Conservation (phyloP, 2,797 vertebrate genomes). For the Cryptoblepharus egeriae region DNA sequence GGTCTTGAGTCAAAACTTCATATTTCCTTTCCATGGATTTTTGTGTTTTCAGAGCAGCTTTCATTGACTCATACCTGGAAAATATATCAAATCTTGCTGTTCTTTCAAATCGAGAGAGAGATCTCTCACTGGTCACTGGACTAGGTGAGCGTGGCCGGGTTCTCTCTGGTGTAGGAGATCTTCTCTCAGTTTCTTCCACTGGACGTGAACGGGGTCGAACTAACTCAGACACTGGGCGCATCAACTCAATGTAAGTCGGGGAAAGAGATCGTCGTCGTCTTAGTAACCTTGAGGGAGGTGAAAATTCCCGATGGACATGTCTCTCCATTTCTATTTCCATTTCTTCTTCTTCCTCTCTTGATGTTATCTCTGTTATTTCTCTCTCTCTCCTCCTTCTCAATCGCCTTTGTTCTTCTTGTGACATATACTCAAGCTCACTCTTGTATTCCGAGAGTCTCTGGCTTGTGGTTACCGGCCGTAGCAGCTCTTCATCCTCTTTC, state of each 20-base stretch:
- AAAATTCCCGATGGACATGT: slow-evolving; percentile 77
- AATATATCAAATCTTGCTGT: slow-evolving; percentile 91
- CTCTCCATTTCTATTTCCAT: slow-evolving; percentile 87
- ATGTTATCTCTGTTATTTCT: slow-evolving; percentile 78
- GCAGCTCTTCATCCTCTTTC: slow-evolving; percentile 91
- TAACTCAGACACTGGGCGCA: slow-evolving; percentile 91
- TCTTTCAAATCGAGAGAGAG: slow-evolving; percentile 91
- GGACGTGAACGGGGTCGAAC: slow-evolving; percentile 81
- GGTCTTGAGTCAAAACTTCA: slow-evolving; percentile 89
- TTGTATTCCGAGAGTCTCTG: slow-evolving; percentile 89
- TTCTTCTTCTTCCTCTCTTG: slow-evolving; percentile 78
- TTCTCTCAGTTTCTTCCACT: slow-evolving; percentile 82
- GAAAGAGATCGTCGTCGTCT: slow-evolving; percentile 94
- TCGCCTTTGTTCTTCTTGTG: slow-evolving; percentile 88
- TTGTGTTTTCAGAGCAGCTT: slow-evolving; percentile 90
- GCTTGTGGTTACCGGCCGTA: slow-evolving; percentile 85
- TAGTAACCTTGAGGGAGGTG: slow-evolving; percentile 84
- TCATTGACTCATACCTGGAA: slow-evolving; percentile 94
- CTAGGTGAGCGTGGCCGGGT: slow-evolving; percentile 97
- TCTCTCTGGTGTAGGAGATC: slow-evolving; percentile 83
- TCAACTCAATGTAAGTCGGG: slow-evolving; percentile 92
- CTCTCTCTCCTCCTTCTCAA: slow-evolving; percentile 82
- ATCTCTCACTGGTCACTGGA: slow-evolving; percentile 93
- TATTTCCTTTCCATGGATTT: slow-evolving; percentile 86
- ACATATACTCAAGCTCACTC: slow-evolving; percentile 89